Percentiles rank a stretch among this genome's conserved stretches.
These are phyloP conservation scores for Zeuzera pyrina DNA, from an alignment of 2,888 invertebrate species.

Conservation along the genomic window DNA sequence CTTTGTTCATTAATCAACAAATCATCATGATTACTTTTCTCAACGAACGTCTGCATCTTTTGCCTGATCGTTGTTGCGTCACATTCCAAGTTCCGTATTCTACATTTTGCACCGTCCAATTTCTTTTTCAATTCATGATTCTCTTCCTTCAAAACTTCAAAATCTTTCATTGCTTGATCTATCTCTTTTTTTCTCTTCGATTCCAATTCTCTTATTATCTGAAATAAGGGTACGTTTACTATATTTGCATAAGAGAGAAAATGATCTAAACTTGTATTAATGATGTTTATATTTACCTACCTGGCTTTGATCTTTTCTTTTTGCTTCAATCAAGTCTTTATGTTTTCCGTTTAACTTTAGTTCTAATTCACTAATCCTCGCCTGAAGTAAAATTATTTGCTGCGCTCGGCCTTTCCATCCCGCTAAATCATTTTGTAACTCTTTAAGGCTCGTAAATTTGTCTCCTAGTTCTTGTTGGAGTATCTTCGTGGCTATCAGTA, in stretches of 20 bases:
- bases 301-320: constrained; percentile 44
- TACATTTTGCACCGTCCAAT: constrained; percentile 77
- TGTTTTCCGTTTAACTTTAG: constrained; percentile 69
- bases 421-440: constrained; percentile 68
- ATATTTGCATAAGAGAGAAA: constrained; percentile 1
- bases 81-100: constrained; percentile 78
- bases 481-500: constrained; percentile 81
- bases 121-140: constrained; percentile 76
- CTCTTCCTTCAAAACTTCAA: constrained; percentile 65
- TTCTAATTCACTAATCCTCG: constrained; percentile 78
- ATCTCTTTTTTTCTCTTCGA: constrained; percentile 69
- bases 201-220: constrained; percentile 69
- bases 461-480: constrained; percentile 85
- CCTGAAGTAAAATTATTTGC: constrained; percentile 79
- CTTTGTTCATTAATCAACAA: constrained; percentile 75
- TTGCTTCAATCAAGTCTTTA: constrained; percentile 34
- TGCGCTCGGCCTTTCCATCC: constrained; percentile 87
- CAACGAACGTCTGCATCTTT: constrained; percentile 73
- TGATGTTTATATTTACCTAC: constrained; percentile 19
- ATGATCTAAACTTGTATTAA: constrained; percentile 1
- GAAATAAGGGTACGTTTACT: constrained; percentile 10
- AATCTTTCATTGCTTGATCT: constrained; percentile 74
- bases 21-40: constrained; percentile 77
- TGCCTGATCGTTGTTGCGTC: constrained; percentile 73
- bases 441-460: constrained; percentile 75